Conservation (phyloP, 2,113 vertebrate species). For the Cyanoderma ruficeps region DNA sequence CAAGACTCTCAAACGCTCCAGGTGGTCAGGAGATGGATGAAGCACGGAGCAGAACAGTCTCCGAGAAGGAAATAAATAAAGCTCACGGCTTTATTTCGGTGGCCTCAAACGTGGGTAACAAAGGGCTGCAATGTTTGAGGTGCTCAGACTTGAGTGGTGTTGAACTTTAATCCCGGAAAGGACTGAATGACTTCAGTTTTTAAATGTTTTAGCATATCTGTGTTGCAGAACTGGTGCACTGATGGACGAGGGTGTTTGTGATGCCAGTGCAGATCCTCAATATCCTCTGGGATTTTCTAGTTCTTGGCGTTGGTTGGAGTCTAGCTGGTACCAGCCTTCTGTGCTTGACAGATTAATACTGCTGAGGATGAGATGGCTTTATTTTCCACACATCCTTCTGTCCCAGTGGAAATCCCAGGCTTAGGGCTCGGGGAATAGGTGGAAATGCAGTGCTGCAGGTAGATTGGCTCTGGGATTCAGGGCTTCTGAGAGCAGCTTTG, state of each 20-base stretch:
- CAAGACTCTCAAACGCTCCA: slow-evolving; percentile 52
- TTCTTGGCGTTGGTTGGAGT: not conserved
- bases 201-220: not conserved
- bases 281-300: not conserved
- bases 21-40: slow-evolving; percentile 63
- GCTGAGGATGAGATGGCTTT: not conserved
- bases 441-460: not conserved
- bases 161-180: not conserved
- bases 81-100: not conserved
- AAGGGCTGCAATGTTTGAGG: not conserved
- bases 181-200: not conserved
- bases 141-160: not conserved
- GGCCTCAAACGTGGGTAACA: not conserved
- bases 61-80: slow-evolving; percentile 51
- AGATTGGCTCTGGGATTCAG: not conserved
- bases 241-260: not conserved
- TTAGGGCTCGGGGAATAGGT: not conserved
- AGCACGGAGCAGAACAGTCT: slow-evolving; percentile 45
- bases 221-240: not conserved
- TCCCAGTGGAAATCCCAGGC: not conserved
- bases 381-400: not conserved
- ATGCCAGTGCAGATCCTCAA: not conserved
- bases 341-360: not conserved
- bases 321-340: not conserved
- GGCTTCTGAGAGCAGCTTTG: not conserved